Evolutionary conservation across 2,113 vertebrate genomes (phyloP), one percentile per base, ranked within the genome.

Genomic region (Cygnus buccinator): DNA sequence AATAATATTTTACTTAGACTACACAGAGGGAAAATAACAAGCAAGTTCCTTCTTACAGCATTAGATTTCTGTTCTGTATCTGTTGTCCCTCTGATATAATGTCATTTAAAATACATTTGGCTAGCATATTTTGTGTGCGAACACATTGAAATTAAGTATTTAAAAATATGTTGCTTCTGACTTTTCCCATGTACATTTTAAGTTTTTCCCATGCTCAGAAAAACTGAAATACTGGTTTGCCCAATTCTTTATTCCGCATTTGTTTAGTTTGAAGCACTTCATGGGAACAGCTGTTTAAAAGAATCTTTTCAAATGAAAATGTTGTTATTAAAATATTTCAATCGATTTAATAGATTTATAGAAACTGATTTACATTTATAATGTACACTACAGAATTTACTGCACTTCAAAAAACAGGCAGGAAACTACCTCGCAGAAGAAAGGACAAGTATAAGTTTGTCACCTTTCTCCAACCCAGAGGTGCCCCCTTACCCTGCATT

Each of bases 211-310:
- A 86, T 72, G 57, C n/a, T 55, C 48, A 75, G 62, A 75, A 67
- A 81, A 94, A 95, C 67, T 68, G 81, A 88, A 96, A 87, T 82
- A 94, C 65, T 48, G 70, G 90, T 82, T 89, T 75, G 57, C n/a
- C 70, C 9, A 3, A 65, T 48, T 57, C 88, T 90, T 88, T 57
- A 94, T 90, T 89, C 83, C 66, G 54, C 68, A 94, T 92, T 95
- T 81, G 35, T 80, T 93, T 94, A 81, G 68, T 65, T 62, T 44
- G 92, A 89, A 92, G 58, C 44, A 77, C 14, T 48, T 87, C 29
- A 92, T 54, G 80, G 65, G 92, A 94, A 94, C 22, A 67, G 52
- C 2, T 52, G 35, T 62, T 92, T 75, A 87, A 90, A 95, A 75
- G 16, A 81, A 84, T 48, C 18, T 57, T 94, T 87, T 86, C 11